Evolutionary conservation across 2,888 invertebrate species (phyloP).

Genomic region (Agriopis aurantiaria): DNA sequence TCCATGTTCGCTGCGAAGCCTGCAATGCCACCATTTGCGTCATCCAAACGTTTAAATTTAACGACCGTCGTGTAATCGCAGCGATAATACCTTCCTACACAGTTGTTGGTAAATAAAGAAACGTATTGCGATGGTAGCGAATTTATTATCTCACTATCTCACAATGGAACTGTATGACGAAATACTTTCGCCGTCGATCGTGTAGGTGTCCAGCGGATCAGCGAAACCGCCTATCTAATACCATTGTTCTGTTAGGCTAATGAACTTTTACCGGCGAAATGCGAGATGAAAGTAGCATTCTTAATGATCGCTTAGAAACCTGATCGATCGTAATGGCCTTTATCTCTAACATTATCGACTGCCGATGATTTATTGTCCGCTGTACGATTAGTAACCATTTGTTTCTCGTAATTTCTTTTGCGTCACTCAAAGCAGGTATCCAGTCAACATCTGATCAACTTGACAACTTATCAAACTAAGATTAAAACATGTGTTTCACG

Average conservation of each 20-base stretch:
- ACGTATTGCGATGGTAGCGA: constrained; percentile 67
- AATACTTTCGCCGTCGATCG: constrained; percentile 71
- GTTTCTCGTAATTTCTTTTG: constrained; percentile 31
- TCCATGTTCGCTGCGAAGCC: constrained; percentile 16
- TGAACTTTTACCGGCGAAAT: constrained; percentile 72
- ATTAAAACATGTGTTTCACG: background rate
- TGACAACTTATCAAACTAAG: background rate
- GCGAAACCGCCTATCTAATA: constrained; percentile 56
- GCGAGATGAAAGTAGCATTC: constrained; percentile 65
- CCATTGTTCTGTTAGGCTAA: constrained; percentile 73
- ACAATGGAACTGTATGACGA: constrained; percentile 57
- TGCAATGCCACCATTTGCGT: constrained; percentile 27
- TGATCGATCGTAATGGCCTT: constrained; percentile 63
- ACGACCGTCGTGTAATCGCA: constrained; percentile 27
- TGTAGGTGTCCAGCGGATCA: constrained; percentile 68
- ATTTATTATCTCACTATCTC: constrained; percentile 54
- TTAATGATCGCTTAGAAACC: constrained; percentile 68
- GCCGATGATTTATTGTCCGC: constrained; percentile 53
- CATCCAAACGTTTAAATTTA: constrained; percentile 30
- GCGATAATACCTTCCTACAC: constrained; percentile 26
- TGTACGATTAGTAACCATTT: constrained; percentile 40
- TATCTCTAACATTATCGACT: constrained; percentile 52
- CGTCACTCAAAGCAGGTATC: background rate
- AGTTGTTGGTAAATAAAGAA: constrained; percentile 37
- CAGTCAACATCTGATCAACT: background rate